Base-by-base conservation (phyloP, 2,113 vertebrate genomes). In the Theristicus caerulescens region DNA sequence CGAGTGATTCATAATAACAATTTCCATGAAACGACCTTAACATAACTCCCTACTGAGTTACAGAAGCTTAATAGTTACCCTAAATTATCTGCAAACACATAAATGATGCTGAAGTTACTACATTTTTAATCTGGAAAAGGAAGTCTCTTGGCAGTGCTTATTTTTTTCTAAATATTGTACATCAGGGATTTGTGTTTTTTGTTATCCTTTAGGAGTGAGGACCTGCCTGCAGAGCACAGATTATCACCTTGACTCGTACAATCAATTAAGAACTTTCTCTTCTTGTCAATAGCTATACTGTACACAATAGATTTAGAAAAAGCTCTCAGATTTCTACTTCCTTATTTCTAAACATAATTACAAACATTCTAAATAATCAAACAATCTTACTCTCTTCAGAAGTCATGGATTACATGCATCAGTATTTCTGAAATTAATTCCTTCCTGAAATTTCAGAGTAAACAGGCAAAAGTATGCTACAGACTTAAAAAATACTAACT, bases 261-360 rank as follows among this genome's bases (percentile, higher is more conserved):
- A 97, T 95, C 92, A 96, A 62, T 96, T 94, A 95, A 90, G 62
- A 95, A 74, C n/a, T 82, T 96, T 84, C 22, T 74, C 59, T 94
- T 96, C 61, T 92, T 90, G 44, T 79, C 79, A 96, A 59, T 79
- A 95, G 34, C 42, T 90, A 52, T 74, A 65, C 76, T 79, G 36
- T 83, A 82, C 14, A n/a, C 8, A 70, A 59, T 15, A 86, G 88
- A 46, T 81, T 73, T 66, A 82, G 55, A 57, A 83, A 85, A 90
- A 70, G 1, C 13, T 62, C 27, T 70, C 6, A 6, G 27, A 51
- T 65, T 90, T 79, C 66, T 74, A 42, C 61, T 90, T 91, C 6
- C 34, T 61, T 65, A 34, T 86, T 91, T 91, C 74, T 94, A 84
- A 87, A 69, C 8, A 26, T 24, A 52, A 46, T 49, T 66, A 47